Base-by-base conservation (phyloP, 2,113 vertebrate genomes). In the Coracopsis vasa region DNA sequence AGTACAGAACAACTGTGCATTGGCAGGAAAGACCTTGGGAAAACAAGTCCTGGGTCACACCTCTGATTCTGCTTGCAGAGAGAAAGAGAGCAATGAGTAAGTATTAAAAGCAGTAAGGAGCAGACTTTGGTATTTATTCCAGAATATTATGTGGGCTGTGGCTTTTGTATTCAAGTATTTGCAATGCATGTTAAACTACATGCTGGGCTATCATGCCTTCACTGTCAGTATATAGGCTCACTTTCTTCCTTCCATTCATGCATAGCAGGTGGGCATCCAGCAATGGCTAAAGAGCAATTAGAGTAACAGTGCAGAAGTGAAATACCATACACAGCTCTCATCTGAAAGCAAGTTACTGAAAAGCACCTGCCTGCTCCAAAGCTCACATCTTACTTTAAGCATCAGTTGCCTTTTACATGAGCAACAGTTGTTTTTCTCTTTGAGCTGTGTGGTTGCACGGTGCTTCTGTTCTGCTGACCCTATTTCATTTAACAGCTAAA, bases 1-100 rank as follows among this genome's bases (percentile, higher is more conserved):
- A 7, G 6, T 60, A 11, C 13, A 42, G 31, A 61, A 6, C 61
- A 70, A 10, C 3, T 3, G 31, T n/a, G n/a, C 1, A 0, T 44
- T 88, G 88, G 24, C 12, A 37, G 58, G 48, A 72, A 37, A 35
- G 50, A 48, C 75, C 74, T 88, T 65, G 48, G 66, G 67, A 51
- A 72, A 86, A 65, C 35, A 28, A 37, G 37, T 77, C 45, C 58
- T 33, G 62, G 37, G 45, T 94, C 72, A 47, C 47, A 70, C 41
- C 80, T 92, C 67, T 69, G n/a, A 10, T 73, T 80, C 67, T 64
- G 45, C 7, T 1, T 33, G 41, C 64, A 73, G 83, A 82, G 44
- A 80, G 71, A 92, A 95, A 85, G 37, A 80, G 45, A 80, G 37
- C 77, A 62, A 96, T 92, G 85, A 96, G 75, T 90, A 75, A 79